Percentiles rank a stretch among this genome's conserved stretches.
Evolutionary conservation across 2,797 vertebrate genomes (phyloP).

Genomic region (Semaprochilodus insignis): DNA sequence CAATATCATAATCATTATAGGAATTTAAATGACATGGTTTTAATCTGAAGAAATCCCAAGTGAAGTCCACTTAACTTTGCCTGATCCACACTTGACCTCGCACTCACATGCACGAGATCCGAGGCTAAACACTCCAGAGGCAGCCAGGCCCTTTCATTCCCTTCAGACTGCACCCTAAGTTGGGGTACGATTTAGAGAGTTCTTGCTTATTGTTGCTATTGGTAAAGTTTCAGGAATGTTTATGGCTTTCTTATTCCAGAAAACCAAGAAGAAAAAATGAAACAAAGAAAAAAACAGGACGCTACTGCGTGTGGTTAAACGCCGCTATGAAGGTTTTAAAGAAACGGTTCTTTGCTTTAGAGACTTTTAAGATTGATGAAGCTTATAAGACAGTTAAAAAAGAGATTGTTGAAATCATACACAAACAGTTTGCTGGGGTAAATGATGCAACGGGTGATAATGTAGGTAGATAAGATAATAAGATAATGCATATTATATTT

Average conservation of each 20-base stretch:
- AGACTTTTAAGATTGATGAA: too few relatives aligned
- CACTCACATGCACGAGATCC: slow-evolving; percentile 28
- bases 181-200: neutral
- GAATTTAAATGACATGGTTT: slow-evolving; percentile 31
- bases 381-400: too few relatives aligned
- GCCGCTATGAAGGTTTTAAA: too few relatives aligned
- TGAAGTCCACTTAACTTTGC: slow-evolving; percentile 40
- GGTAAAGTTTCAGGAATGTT: slow-evolving; percentile 1
- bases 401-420: too few relatives aligned
- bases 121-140: slow-evolving; percentile 17
- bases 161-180: slow-evolving; percentile 6
- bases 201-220: neutral
- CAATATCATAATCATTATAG: slow-evolving; percentile 24
- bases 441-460: too few relatives aligned
- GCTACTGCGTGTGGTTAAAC: neutral
- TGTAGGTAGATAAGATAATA: too few relatives aligned
- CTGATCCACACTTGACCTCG: slow-evolving; percentile 45
- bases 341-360: too few relatives aligned
- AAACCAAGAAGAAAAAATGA: neutral
- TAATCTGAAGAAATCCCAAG: slow-evolving; percentile 36
- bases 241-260: neutral
- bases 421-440: too few relatives aligned
- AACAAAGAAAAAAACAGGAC: neutral
- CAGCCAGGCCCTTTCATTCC: neutral
- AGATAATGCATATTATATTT: too few relatives aligned